Conservation (phyloP, 2,888 invertebrate species). For the Drepanosiphum platanoidis region DNA sequence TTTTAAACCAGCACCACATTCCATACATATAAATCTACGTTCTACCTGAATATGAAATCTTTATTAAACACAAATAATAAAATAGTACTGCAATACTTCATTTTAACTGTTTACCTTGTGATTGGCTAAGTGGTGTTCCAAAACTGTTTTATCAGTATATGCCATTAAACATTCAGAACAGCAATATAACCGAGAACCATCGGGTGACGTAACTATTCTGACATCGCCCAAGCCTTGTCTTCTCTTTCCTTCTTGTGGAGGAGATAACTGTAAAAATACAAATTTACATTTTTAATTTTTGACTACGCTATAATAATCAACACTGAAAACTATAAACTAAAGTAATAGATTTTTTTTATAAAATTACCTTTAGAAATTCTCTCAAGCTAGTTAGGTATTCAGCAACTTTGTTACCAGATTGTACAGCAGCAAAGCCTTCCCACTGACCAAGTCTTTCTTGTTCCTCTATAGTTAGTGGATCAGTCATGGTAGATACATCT, state of each 20-base stretch:
- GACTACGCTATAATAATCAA: not conserved
- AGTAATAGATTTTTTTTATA: not conserved
- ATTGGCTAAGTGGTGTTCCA: conserved; percentile 68
- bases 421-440: conserved; percentile 64
- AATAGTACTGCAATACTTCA: conserved; percentile 41
- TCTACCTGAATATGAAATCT: conserved; percentile 65
- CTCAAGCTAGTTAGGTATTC: conserved; percentile 65
- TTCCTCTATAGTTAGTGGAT: conserved; percentile 65
- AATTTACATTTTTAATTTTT: not conserved
- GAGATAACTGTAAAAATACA: conserved; percentile 64
- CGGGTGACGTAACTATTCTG: conserved; percentile 66
- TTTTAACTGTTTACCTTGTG: conserved; percentile 65
- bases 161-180: conserved; percentile 69
- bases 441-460: conserved; percentile 65
- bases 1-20: conserved; percentile 70
- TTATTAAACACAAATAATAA: conserved; percentile 61
- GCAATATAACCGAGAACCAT: conserved; percentile 69
- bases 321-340: not conserved
- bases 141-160: conserved; percentile 68
- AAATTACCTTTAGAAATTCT: conserved; percentile 65
- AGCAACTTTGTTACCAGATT: conserved; percentile 65
- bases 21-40: conserved; percentile 70
- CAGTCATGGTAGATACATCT: conserved; percentile 66
- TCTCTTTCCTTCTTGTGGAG: conserved; percentile 64
- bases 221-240: conserved; percentile 65